Percentiles rank a stretch among this genome's conserved stretches.
These are phyloP conservation scores for Sialis lutaria DNA, from an alignment of 2,888 invertebrate genomes.

Conservation along the genomic window DNA sequence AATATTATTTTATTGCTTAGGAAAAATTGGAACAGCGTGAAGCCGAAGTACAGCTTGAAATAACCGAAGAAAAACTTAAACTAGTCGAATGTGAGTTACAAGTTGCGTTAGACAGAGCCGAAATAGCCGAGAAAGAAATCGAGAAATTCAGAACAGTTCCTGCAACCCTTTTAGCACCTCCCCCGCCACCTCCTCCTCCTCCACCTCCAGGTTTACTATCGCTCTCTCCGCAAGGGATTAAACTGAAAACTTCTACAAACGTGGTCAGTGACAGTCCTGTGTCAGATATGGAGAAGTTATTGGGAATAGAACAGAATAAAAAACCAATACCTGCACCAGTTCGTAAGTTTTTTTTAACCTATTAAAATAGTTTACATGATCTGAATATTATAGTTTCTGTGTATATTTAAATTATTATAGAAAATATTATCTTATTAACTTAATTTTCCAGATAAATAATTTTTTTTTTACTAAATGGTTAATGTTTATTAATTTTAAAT, in stretches of 20 bases:
- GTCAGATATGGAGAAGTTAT: slow-evolving; percentile 36
- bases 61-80: slow-evolving; percentile 51
- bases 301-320: slow-evolving; percentile 35
- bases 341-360: slow-evolving; percentile 20
- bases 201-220: slow-evolving; percentile 17
- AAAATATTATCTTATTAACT: neutral
- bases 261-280: slow-evolving; percentile 19
- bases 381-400: neutral
- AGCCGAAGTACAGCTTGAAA: slow-evolving; percentile 44
- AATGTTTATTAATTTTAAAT: neutral
- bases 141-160: slow-evolving; percentile 30
- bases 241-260: slow-evolving; percentile 9
- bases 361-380: neutral
- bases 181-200: slow-evolving; percentile 14
- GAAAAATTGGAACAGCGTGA: slow-evolving; percentile 47
- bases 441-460: neutral
- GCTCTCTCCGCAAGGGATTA: neutral
- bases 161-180: slow-evolving; percentile 23
- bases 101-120: slow-evolving; percentile 40
- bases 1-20: slow-evolving; percentile 16
- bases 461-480: neutral
- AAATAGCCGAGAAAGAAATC: slow-evolving; percentile 29
- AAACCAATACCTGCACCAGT: slow-evolving; percentile 23
- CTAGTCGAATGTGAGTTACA: slow-evolving; percentile 50
- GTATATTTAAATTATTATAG: neutral